A percentile compares a stretch with the other conserved stretches of the same genome.
phyloP scores from a whole-genome alignment of 2,797 vertebrate species.

The Pelochelys cantorii region DNA sequence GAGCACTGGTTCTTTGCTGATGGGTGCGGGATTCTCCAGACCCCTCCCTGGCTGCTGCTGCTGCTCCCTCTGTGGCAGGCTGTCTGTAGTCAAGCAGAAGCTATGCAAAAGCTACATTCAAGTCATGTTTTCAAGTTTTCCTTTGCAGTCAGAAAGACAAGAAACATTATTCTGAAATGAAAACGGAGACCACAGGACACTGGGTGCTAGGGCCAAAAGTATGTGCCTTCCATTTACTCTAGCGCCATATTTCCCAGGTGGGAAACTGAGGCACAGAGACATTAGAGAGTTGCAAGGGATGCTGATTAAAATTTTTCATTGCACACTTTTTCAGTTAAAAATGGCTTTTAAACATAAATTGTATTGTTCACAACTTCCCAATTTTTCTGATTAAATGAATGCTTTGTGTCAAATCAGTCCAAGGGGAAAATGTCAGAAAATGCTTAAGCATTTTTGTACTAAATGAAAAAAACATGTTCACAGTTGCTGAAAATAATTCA shows the following conservation, averaged over 20 bases:
- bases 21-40: not conserved
- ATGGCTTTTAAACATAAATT: not conserved
- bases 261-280: not conserved
- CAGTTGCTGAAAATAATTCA: not conserved
- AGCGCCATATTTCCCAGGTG: not conserved
- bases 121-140: not conserved
- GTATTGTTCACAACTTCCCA: not conserved
- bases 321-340: not conserved
- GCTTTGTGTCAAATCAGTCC: not conserved
- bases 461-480: not conserved
- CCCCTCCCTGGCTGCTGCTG: not conserved
- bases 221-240: not conserved
- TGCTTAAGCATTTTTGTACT: rapidly evolving
- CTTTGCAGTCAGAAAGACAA: not conserved
- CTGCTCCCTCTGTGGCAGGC: not conserved
- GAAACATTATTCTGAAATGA: not conserved
- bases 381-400: not conserved
- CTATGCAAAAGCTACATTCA: not conserved
- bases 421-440: not conserved
- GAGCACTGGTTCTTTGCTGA: not conserved
- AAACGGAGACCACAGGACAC: not conserved
- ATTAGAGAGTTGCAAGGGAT: not conserved
- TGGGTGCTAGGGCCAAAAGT: not conserved
- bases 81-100: not conserved
- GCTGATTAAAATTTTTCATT: not conserved